Base-by-base conservation (phyloP, 2,797 vertebrate species). In the Carcharodon carcharias region DNA sequence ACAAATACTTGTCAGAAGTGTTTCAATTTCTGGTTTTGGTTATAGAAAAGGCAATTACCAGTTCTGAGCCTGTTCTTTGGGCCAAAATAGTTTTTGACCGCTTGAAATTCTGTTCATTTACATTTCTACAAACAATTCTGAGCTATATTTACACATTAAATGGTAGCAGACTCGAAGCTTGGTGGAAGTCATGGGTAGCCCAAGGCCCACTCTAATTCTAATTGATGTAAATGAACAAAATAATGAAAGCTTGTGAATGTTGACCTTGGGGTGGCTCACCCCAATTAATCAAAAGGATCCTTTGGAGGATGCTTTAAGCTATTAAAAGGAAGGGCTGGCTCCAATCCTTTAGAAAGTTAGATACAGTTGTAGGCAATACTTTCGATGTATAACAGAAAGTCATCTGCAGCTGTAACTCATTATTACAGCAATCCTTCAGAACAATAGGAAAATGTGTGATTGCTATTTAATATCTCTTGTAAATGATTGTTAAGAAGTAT, bases 221-320 rank as follows among this genome's bases (percentile, higher is more conserved):
- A 99, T 98, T 98, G 98, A 99, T 99, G 98, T 98, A 99, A 99
- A 99, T 98, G 98, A 98, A 98, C 97, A 98, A 98, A 98, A 98
- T 97, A 97, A 97, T 97, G 98, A 97, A 98, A 97, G 97, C 98
- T 97, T 98, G 98, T 97, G 97, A 98, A 97, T 97, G 97, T 97
- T 98, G 99, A 99, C 98, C 98, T 98, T 98, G 97, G 98, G 98
- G 98, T 97, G 97, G 97, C 98, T 99, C 98, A 99, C 98, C 98
- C 98, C 98, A 99, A 99, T 99, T 99, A 99, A 99, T 99, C 98
- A 99, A 50, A 50, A 98, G 98, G 98, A 98, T 98, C 97, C 98
- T 98, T 98, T 97, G 97, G 98, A 98, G 94, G 98, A 98, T 98
- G 98, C 98, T 98, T 98, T 97, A 98, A 98, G 98, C 98, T 98